A percentile compares a stretch with the other conserved stretches of the same genome.
Evolutionary conservation across 2,888 invertebrate genomes (phyloP).

Genomic region (Plagodis dolabraria): DNA sequence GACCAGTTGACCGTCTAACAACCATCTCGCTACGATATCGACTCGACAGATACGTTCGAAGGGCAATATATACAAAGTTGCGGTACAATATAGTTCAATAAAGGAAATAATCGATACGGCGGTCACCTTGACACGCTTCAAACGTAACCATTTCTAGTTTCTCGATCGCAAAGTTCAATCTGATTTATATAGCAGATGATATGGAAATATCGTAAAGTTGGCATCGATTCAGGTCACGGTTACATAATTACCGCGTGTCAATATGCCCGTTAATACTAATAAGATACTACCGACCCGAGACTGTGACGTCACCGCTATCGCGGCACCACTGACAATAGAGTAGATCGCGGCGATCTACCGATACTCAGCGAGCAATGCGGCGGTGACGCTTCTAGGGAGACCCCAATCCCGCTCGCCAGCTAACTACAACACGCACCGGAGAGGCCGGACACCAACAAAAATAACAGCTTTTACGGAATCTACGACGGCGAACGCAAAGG

Average conservation of each 20-base stretch:
- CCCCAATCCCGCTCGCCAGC: slow-evolving; percentile 11
- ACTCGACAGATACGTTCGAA: slow-evolving; percentile 46
- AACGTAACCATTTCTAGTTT: slow-evolving; percentile 35
- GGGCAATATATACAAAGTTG: slow-evolving; percentile 52
- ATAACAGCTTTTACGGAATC: slow-evolving; percentile 27
- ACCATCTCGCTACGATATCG: slow-evolving; percentile 24
- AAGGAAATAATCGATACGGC: slow-evolving; percentile 48
- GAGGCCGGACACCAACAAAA: slow-evolving; percentile 7
- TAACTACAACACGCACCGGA: neutral
- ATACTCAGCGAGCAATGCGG: slow-evolving; percentile 17
- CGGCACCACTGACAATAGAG: slow-evolving; percentile 35
- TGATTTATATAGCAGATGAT: slow-evolving; percentile 15
- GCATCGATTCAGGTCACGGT: slow-evolving; percentile 21
- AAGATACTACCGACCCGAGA: slow-evolving; percentile 18
- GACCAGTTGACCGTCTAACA: neutral
- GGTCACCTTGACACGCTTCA: slow-evolving; percentile 51
- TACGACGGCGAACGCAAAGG: slow-evolving; percentile 21
- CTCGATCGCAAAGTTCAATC: slow-evolving; percentile 28
- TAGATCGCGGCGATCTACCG: slow-evolving; percentile 21
- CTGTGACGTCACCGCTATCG: slow-evolving; percentile 24
- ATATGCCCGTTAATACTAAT: slow-evolving; percentile 27
- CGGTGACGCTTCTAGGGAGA: slow-evolving; percentile 20
- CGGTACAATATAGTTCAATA: slow-evolving; percentile 31
- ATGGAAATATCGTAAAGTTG: slow-evolving; percentile 34
- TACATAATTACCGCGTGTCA: slow-evolving; percentile 35